These are phyloP conservation scores for Teleogryllus oceanicus DNA, from an alignment of 2,888 invertebrate species.

Conservation along the genomic window DNA sequence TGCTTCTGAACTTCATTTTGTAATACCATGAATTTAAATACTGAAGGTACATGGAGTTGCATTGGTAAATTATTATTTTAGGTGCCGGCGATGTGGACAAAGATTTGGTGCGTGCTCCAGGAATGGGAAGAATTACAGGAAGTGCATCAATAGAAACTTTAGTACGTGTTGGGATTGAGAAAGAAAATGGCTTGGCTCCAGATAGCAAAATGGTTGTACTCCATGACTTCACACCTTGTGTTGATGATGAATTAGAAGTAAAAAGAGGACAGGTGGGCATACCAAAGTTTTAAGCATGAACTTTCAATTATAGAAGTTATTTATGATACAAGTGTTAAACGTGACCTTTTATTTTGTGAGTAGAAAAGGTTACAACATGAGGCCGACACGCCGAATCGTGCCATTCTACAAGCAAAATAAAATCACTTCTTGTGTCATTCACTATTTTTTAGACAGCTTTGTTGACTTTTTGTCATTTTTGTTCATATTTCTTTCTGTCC, in stretches of 20 bases:
- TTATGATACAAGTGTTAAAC: no score
- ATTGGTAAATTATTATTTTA: constrained; percentile 47
- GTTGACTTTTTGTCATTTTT: no score
- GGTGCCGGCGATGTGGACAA: constrained; percentile 77
- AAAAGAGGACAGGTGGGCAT: constrained; percentile 71
- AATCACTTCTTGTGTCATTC: no score
- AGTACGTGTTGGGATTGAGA: constrained; percentile 85
- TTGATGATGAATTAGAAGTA: constrained; percentile 89
- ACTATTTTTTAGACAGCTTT: no score
- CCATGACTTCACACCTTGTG: constrained; percentile 92
- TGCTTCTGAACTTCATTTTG: not conserved
- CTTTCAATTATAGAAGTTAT: no score
- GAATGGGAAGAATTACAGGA: constrained; percentile 90
- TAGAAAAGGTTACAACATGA: no score
- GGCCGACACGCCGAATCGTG: no score
- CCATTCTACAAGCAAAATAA: no score
- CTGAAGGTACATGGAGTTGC: constrained; percentile 24
- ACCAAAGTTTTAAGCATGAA: no score
- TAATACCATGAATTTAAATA: not conserved
- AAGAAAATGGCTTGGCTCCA: constrained; percentile 86
- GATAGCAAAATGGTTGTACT: constrained; percentile 93
- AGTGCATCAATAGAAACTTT: constrained; percentile 90
- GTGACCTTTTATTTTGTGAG: no score
- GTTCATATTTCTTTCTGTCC: no score
- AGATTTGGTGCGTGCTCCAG: constrained; percentile 68